A percentile compares a stretch with the other conserved stretches of the same genome.
phyloP scores from a whole-genome alignment of 2,797 vertebrate genomes.

The Brachyalestes nurse region DNA sequence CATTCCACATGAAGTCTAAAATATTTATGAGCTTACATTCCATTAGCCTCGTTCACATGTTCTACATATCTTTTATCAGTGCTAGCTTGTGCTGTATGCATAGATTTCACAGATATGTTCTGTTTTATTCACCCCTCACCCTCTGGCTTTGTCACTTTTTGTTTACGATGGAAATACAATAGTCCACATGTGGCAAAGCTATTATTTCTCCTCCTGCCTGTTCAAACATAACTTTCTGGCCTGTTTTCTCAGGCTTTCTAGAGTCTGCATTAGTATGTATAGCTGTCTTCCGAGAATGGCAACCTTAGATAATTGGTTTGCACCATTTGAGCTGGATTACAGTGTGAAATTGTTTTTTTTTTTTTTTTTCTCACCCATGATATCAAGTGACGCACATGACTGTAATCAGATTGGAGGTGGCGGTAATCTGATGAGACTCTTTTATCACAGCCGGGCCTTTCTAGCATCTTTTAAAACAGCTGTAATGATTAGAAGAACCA shows the following conservation, averaged over 20 bases:
- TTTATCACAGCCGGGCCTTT: constrained; percentile 6
- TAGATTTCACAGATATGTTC: neutral
- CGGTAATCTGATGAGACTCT: constrained; percentile 39
- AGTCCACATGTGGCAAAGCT: neutral
- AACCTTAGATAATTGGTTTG: constrained; percentile 71
- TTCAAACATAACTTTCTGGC: neutral
- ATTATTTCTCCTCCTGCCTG: neutral
- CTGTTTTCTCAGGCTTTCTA: constrained; percentile 16
- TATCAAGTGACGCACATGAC: constrained; percentile 66
- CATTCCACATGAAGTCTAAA: neutral
- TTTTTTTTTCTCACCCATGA: constrained; percentile 6
- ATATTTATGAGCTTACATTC: neutral
- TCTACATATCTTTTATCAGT: neutral
- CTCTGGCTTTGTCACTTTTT: neutral
- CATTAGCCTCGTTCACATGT: neutral
- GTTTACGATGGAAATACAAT: neutral
- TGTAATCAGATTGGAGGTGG: constrained; percentile 58
- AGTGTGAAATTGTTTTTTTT: constrained; percentile 42
- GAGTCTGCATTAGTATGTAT: constrained; percentile 47
- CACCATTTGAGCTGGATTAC: constrained; percentile 61
- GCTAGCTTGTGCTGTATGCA: neutral
- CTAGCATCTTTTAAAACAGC: constrained; percentile 9
- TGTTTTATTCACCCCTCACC: neutral
- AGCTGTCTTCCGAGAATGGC: constrained; percentile 70
- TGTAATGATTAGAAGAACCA: constrained; percentile 18